These are phyloP conservation scores for Hyposmocoma kahamanoa DNA, from an alignment of 1,140 invertebrate species.

Conservation along the genomic window DNA sequence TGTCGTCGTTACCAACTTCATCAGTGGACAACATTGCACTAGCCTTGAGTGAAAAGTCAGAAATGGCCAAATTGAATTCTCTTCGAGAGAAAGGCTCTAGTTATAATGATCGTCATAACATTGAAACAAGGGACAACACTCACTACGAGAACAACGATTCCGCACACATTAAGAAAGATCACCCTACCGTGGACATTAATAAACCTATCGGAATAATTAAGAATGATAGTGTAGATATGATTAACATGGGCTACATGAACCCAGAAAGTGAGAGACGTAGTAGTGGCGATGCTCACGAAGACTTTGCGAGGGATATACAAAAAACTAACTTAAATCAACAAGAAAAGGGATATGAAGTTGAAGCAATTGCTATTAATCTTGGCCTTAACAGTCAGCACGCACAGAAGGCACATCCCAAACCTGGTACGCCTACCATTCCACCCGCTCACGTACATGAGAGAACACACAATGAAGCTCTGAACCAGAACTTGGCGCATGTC, in stretches of 20 bases:
- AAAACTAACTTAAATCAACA: conserved; percentile 31
- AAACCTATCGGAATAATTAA: conserved; percentile 36
- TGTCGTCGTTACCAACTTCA: conserved; percentile 20
- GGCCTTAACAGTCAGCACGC: conserved; percentile 47
- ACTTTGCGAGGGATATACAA: conserved; percentile 22
- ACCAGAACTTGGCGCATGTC: conserved; percentile 39
- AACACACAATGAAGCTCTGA: conserved; percentile 30
- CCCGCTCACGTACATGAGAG: conserved; percentile 50
- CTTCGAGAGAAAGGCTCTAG: conserved; percentile 37
- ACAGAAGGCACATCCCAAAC: conserved; percentile 37
- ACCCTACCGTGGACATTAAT: conserved; percentile 23
- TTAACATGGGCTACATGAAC: conserved; percentile 68
- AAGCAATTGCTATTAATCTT: conserved; percentile 54
- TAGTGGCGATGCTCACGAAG: conserved; percentile 30
- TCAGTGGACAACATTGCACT: conserved; percentile 57
- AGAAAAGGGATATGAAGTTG: conserved; percentile 49
- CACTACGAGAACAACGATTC: conserved; percentile 28
- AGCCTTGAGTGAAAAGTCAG: conserved; percentile 54
- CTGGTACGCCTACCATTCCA: conserved; percentile 37
- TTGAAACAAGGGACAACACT: conserved; percentile 26
- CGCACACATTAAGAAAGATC: conserved; percentile 29
- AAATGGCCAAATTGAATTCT: conserved; percentile 42
- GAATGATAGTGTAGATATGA: conserved; percentile 62
- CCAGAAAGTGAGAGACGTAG: conserved; percentile 35
- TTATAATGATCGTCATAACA: conserved; percentile 25